Evolutionary conservation across 2,888 invertebrate species (phyloP).

Genomic region (Baccha elongata): DNA sequence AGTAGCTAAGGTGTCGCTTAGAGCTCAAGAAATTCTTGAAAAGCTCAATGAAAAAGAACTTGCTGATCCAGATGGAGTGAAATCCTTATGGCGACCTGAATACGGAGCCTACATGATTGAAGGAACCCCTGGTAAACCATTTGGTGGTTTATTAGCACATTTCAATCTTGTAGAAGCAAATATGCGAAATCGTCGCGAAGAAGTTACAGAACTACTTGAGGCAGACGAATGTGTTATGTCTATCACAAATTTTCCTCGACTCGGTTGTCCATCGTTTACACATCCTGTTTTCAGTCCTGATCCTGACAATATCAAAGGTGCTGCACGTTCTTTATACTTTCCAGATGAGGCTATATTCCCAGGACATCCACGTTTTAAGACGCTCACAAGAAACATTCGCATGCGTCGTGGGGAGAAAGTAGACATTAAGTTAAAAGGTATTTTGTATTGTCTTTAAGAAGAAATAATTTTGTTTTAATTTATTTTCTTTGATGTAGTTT

Average conservation of each 20-base stretch:
- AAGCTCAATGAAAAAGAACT: constrained; percentile 92
- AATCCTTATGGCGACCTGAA: constrained; percentile 98
- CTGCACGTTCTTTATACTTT: constrained; percentile 94
- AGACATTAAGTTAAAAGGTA: constrained; percentile 97
- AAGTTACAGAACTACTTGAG: constrained; percentile 89
- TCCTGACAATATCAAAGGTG: constrained; percentile 88
- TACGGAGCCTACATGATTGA: constrained; percentile 99
- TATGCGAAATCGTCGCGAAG: constrained; percentile 93
- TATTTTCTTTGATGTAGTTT: constrained; percentile 86
- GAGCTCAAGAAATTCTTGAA: constrained; percentile 90
- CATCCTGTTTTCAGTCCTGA: constrained; percentile 86
- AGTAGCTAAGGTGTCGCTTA: constrained; percentile 92
- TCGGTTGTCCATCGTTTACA: constrained; percentile 95
- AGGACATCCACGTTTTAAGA: constrained; percentile 98
- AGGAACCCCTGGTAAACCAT: constrained; percentile 98
- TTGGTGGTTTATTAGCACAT: constrained; percentile 96
- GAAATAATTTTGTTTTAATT: not conserved
- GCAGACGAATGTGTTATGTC: constrained; percentile 94
- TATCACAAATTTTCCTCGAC: constrained; percentile 95
- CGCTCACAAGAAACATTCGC: constrained; percentile 96
- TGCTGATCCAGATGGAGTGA: constrained; percentile 89
- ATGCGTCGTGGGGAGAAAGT: constrained; percentile 96
- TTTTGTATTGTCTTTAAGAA: not conserved
- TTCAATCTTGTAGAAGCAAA: constrained; percentile 99
- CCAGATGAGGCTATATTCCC: constrained; percentile 97